A percentile compares a stretch with the other conserved stretches of the same genome.
These are phyloP conservation scores for Lepidochrysops patricia DNA, from an alignment of 2,888 invertebrate genomes.

Conservation along the genomic window DNA sequence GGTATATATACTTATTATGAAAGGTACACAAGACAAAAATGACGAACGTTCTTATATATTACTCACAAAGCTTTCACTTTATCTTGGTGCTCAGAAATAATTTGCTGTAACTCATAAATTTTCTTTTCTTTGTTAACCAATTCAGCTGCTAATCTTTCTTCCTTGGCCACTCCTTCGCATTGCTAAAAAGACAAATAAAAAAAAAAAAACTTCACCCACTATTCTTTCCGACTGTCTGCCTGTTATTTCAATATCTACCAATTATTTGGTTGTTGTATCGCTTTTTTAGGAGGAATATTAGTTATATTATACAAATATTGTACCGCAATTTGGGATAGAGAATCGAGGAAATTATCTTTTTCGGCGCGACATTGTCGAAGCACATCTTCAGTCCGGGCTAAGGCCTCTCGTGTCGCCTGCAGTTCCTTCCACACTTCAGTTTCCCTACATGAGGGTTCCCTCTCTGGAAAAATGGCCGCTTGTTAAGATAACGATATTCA, in stretches of 20 bases:
- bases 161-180: constrained; percentile 44
- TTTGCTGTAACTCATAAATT: constrained; percentile 50
- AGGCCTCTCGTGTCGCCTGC: constrained; percentile 43
- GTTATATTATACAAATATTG: constrained; percentile 19
- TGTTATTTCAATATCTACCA: too few relatives aligned
- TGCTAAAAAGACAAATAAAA: constrained; percentile 39
- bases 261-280: too few relatives aligned
- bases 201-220: background rate
- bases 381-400: constrained; percentile 53
- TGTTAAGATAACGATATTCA: background rate
- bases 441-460: constrained; percentile 59
- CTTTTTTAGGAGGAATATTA: background rate
- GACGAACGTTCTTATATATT: background rate
- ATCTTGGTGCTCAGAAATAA: constrained; percentile 43
- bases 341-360: constrained; percentile 64
- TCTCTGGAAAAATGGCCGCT: constrained; percentile 39
- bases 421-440: constrained; percentile 68
- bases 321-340: constrained; percentile 66
- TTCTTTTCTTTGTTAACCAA: constrained; percentile 52
- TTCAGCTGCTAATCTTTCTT: constrained; percentile 55
- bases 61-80: constrained; percentile 50
- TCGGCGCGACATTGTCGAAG: constrained; percentile 55
- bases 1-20: too few relatives aligned
- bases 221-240: background rate
- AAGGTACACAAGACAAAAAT: constrained; percentile 19